Conservation (phyloP, 2,113 vertebrate genomes). For the Sceloporus tristichus region DNA sequence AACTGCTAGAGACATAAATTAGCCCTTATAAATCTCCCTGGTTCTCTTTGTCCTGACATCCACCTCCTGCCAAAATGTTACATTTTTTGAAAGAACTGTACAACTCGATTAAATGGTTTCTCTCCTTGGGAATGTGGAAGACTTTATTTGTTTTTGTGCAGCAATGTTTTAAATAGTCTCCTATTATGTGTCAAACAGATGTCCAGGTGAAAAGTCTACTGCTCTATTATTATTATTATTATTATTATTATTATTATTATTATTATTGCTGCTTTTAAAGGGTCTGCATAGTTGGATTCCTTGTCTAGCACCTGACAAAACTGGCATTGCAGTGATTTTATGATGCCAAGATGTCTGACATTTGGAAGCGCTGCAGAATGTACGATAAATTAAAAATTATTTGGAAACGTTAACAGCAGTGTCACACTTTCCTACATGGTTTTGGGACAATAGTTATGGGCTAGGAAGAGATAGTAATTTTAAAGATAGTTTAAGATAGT, state of each 20-base stretch:
- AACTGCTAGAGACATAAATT: slow-evolving; percentile 82
- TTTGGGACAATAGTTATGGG: slow-evolving; percentile 50
- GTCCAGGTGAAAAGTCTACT: slow-evolving; percentile 87
- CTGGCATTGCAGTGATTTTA: slow-evolving; percentile 78
- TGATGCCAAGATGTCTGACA: slow-evolving; percentile 79
- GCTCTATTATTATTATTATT: slow-evolving; percentile 80
- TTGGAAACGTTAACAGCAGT: slow-evolving; percentile 86
- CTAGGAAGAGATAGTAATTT: not conserved
- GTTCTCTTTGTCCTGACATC: slow-evolving; percentile 80
- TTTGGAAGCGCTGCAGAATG: slow-evolving; percentile 77
- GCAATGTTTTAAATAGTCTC: slow-evolving; percentile 82
- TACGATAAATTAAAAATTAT: slow-evolving; percentile 89
- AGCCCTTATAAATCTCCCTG: slow-evolving; percentile 83
- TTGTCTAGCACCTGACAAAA: slow-evolving; percentile 94
- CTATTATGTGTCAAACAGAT: slow-evolving; percentile 91
- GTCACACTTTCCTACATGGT: slow-evolving; percentile 80
- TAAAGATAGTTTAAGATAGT: not conserved
- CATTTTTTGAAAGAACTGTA: slow-evolving; percentile 68
- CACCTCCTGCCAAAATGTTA: slow-evolving; percentile 76
- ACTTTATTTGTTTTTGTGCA: slow-evolving; percentile 86
- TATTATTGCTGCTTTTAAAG: slow-evolving; percentile 69
- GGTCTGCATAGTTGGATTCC: slow-evolving; percentile 56
- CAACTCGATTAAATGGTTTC: slow-evolving; percentile 76
- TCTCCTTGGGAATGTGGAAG: slow-evolving; percentile 80
- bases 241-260: slow-evolving; percentile 29